These are phyloP conservation scores for Rhaphigaster nebulosa DNA, from an alignment of 2,888 invertebrate species.

Conservation along the genomic window DNA sequence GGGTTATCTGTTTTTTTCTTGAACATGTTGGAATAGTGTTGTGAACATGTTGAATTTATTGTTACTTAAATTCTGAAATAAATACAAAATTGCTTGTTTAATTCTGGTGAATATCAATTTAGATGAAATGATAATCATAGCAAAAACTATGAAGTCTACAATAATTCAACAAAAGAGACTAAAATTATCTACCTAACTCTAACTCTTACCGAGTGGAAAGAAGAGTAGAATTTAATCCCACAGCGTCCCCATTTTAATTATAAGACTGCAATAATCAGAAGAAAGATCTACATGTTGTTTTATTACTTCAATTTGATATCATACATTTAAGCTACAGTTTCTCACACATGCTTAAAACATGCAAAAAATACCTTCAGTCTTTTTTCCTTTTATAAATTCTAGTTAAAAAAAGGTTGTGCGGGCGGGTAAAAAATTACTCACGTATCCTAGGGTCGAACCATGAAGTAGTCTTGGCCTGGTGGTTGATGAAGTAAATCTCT, in stretches of 20 bases:
- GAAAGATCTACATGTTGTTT: background rate
- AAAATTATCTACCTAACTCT: too few relatives aligned
- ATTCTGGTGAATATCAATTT: too few relatives aligned
- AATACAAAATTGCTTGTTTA: background rate
- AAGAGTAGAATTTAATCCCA: background rate
- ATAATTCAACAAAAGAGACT: background rate
- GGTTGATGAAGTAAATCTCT: constrained; percentile 92
- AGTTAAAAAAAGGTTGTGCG: constrained; percentile 55
- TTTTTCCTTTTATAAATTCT: constrained; percentile 17
- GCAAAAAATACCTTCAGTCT: constrained; percentile 22
- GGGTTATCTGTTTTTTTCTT: background rate
- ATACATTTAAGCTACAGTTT: background rate
- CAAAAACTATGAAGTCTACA: background rate
- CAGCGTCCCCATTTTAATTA: background rate
- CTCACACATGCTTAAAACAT: constrained; percentile 34
- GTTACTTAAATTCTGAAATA: background rate
- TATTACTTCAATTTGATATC: background rate
- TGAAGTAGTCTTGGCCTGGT: constrained; percentile 93
- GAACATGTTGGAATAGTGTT: background rate
- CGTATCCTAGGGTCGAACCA: constrained; percentile 99
- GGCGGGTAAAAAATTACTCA: constrained; percentile 74
- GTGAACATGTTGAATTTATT: background rate
- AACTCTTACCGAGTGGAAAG: background rate
- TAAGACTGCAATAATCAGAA: background rate
- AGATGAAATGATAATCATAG: background rate